Conservation (phyloP, 2,888 invertebrate species). For the Himalopsyche anomala region DNA sequence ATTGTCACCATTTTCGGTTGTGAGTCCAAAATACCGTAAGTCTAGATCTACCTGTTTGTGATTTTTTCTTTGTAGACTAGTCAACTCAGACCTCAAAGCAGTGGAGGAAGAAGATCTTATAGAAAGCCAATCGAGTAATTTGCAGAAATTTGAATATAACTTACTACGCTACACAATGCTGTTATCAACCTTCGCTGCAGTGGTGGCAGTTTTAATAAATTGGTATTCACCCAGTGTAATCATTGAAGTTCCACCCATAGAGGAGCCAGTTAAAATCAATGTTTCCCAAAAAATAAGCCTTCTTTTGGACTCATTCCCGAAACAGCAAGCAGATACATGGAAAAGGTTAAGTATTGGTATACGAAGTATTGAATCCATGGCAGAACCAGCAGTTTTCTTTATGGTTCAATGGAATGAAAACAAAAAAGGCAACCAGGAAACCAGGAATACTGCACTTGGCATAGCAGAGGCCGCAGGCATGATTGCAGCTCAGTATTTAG, state of each 20-base stretch:
- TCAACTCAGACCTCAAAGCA: no score
- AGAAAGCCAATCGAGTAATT: no score
- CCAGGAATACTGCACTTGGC: neutral
- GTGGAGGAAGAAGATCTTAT: no score
- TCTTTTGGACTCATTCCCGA: conserved; percentile 4
- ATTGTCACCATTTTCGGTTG: no score
- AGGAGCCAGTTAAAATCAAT: neutral
- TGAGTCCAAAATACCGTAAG: no score
- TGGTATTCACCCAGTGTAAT: neutral
- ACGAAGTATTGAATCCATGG: conserved; percentile 17
- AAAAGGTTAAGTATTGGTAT: conserved; percentile 42
- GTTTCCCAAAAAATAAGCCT: conserved; percentile 19
- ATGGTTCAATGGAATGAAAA: conserved; percentile 47
- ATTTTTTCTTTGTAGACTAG: no score
- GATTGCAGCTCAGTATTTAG: conserved; percentile 49
- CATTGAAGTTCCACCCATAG: neutral
- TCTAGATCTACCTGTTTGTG: no score
- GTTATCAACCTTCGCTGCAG: no score
- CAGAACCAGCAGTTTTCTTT: conserved; percentile 53
- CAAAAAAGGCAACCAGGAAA: no score
- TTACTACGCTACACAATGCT: no score
- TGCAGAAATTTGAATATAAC: no score
- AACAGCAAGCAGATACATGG: conserved; percentile 46
- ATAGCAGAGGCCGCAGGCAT: conserved; percentile 44
- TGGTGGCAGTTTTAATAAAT: neutral